Evolutionary conservation across 2,888 invertebrate genomes (phyloP).

Genomic region (Heteromyza rotundicornis): DNA sequence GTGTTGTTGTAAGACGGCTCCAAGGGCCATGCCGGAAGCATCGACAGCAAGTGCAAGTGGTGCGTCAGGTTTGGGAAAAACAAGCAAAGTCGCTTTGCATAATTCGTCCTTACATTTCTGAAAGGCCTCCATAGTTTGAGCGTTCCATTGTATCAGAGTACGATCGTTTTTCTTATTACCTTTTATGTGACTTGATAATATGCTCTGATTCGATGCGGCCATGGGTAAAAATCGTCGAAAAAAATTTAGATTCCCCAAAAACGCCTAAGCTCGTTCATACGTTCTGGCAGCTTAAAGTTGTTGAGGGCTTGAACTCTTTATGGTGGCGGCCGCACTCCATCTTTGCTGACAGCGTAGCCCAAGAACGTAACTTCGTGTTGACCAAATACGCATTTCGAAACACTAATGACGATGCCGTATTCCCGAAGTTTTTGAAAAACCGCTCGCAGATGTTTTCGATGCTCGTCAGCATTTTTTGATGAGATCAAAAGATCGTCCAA

Average conservation of each 20-base stretch:
- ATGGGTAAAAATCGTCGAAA: constrained; percentile 13
- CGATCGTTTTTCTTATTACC: constrained; percentile 13
- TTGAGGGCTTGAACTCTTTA: constrained; percentile 13
- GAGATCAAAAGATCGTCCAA: too few relatives aligned
- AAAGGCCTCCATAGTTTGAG: constrained; percentile 9
- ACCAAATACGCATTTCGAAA: not conserved
- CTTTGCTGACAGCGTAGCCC: not conserved
- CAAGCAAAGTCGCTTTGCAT: constrained; percentile 13
- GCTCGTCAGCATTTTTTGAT: too few relatives aligned
- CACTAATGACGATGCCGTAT: not conserved
- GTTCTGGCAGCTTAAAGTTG: constrained; percentile 8
- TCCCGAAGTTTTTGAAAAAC: too few relatives aligned
- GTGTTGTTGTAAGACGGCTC: constrained; percentile 10
- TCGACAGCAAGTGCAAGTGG: constrained; percentile 15
- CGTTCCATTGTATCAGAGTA: constrained; percentile 10
- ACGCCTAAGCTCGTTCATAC: constrained; percentile 7
- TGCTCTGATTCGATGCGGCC: constrained; percentile 7
- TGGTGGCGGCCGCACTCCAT: constrained; percentile 2
- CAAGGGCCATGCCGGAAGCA: constrained; percentile 16
- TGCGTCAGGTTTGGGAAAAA: constrained; percentile 9
- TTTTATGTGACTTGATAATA: not conserved
- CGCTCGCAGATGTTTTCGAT: too few relatives aligned
- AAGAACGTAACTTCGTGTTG: not conserved
- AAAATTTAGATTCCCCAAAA: constrained; percentile 11
- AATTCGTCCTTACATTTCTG: constrained; percentile 14